A percentile compares a stretch with the other conserved stretches of the same genome.
Evolutionary conservation across 2,113 vertebrate species (phyloP).

Genomic region (Scomber scombrus): DNA sequence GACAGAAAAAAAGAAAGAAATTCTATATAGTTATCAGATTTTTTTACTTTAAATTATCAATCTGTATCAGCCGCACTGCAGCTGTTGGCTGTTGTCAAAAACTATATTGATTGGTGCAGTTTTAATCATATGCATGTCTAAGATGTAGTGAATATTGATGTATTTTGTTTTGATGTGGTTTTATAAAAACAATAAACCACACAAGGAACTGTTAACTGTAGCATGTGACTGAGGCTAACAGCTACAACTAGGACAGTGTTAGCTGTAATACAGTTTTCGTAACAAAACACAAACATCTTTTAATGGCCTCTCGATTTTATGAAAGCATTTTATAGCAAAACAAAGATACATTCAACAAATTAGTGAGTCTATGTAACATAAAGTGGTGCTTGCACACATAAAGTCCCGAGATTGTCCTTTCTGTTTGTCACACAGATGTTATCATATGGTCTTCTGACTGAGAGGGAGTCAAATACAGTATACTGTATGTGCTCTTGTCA

Average conservation of each 20-base stretch:
- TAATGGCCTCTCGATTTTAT: background rate
- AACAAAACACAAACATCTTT: background rate
- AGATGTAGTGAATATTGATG: background rate
- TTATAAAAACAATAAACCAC: background rate
- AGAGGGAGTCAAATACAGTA: background rate
- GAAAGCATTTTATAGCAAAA: background rate
- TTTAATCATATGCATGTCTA: background rate
- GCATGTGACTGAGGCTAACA: background rate
- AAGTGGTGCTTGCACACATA: too few relatives aligned
- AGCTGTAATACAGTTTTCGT: background rate
- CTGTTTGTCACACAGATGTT: background rate
- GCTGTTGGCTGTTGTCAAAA: background rate
- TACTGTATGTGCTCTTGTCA: background rate
- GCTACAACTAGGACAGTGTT: background rate
- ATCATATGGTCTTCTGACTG: background rate
- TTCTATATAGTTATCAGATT: too few relatives aligned
- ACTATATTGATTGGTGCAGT: background rate
- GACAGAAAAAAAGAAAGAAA: too few relatives aligned
- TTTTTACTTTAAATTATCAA: too few relatives aligned
- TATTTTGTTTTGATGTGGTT: background rate
- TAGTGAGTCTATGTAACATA: background rate
- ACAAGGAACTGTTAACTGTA: background rate
- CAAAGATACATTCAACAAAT: background rate
- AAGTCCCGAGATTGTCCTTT: too few relatives aligned
- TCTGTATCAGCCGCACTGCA: background rate